Conservation (phyloP, 2,797 vertebrate species). For the Pseudochirops corinnae region DNA sequence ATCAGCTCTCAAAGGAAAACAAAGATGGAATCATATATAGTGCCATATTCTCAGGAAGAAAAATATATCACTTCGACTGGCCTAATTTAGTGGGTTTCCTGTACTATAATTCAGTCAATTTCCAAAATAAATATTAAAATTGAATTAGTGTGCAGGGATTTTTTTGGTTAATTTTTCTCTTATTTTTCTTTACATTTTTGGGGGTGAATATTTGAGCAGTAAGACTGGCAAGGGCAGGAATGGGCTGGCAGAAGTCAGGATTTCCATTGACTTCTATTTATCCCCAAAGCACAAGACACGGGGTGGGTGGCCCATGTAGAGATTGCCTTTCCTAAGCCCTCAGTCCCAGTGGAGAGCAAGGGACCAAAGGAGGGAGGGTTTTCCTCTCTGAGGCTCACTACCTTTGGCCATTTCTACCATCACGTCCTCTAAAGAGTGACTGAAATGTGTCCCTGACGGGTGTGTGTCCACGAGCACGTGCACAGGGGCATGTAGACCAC, state of each 20-base stretch:
- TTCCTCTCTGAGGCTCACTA: neutral
- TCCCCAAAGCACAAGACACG: neutral
- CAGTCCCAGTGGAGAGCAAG: neutral
- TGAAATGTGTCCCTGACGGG: neutral
- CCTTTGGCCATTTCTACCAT: neutral
- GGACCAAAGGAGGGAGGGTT: neutral
- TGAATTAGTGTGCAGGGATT: slow-evolving; percentile 78
- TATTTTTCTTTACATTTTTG: slow-evolving; percentile 67
- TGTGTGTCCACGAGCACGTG: neutral
- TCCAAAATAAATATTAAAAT: slow-evolving; percentile 83
- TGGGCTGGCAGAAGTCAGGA: slow-evolving; percentile 20
- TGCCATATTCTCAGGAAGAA: slow-evolving; percentile 70
- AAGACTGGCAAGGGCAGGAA: slow-evolving; percentile 4
- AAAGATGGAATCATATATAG: slow-evolving; percentile 54
- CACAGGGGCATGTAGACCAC: slow-evolving; percentile 29
- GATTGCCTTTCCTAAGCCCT: neutral
- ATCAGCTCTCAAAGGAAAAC: slow-evolving; percentile 71
- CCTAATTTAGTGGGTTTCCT: slow-evolving; percentile 84
- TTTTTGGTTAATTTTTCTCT: slow-evolving; percentile 68
- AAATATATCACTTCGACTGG: slow-evolving; percentile 77
- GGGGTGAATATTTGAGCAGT: slow-evolving; percentile 60
- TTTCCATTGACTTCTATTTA: rapidly evolving
- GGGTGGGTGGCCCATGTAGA: neutral
- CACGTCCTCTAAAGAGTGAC: neutral
- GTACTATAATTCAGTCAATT: slow-evolving; percentile 82